phyloP scores from a whole-genome alignment of 2,888 invertebrate genomes.

The Plagodis pulveraria region DNA sequence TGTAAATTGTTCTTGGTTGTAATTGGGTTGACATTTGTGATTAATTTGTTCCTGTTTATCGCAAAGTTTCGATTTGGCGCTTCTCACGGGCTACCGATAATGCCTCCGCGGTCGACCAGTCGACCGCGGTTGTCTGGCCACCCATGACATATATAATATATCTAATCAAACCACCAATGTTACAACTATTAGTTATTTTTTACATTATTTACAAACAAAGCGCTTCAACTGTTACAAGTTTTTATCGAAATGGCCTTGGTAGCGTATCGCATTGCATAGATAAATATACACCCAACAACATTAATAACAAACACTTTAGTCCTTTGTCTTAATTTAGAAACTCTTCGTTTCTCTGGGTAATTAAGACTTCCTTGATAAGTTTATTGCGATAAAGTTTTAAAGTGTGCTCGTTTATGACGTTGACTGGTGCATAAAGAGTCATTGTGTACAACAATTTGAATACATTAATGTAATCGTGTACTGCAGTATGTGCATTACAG shows the following conservation, averaged over 20 bases:
- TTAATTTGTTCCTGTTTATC: too few species aligned
- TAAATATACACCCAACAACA: constrained; percentile 12
- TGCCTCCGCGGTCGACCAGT: too few species aligned
- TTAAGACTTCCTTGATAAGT: background rate
- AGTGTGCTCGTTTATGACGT: constrained; percentile 2
- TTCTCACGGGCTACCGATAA: too few species aligned
- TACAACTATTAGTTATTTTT: background rate
- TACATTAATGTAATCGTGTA: constrained; percentile 39
- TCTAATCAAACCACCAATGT: too few species aligned
- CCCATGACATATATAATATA: too few species aligned
- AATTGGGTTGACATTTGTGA: too few species aligned
- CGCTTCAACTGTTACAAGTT: constrained; percentile 27
- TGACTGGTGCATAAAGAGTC: constrained; percentile 38
- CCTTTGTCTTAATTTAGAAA: constrained; percentile 8
- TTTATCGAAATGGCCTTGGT: constrained; percentile 37
- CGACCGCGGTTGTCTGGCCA: too few species aligned
- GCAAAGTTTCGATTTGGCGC: too few species aligned
- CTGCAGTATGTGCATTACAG: constrained; percentile 28
- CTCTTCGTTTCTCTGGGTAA: background rate
- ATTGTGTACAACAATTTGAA: constrained; percentile 54
- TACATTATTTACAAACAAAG: constrained; percentile 14
- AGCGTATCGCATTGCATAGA: constrained; percentile 27
- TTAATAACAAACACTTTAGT: background rate
- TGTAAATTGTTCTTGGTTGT: too few species aligned
- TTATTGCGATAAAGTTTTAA: constrained; percentile 17